These are phyloP conservation scores for Chinchilla lanigera DNA, from an alignment of 2,113 vertebrate genomes.

Conservation along the genomic window DNA sequence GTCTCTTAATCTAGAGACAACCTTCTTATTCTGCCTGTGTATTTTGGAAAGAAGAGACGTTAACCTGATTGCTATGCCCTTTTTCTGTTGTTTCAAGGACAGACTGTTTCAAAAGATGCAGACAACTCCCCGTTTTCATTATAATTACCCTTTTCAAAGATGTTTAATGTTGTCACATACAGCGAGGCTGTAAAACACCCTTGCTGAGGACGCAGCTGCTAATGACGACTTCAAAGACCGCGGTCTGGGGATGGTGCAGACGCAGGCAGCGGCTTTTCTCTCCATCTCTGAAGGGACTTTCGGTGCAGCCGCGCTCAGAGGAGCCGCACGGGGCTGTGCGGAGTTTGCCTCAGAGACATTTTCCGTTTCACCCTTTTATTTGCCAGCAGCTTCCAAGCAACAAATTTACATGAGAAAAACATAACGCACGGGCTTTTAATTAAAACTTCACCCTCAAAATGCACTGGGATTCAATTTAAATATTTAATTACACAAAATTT, in stretches of 20 bases:
- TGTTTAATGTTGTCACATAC: constrained; percentile 64
- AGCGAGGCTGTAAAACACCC: constrained; percentile 34
- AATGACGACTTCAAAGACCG: constrained; percentile 51
- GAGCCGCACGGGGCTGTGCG: constrained; percentile 40
- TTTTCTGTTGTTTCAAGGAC: constrained; percentile 69
- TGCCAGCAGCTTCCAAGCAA: constrained; percentile 76
- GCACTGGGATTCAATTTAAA: constrained; percentile 72
- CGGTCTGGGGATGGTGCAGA: background rate
- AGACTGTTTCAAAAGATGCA: constrained; percentile 58
- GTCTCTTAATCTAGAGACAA: background rate
- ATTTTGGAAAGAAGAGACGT: constrained; percentile 42
- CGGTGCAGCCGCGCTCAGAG: constrained; percentile 17
- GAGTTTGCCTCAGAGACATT: constrained; percentile 76
- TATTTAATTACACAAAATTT: constrained; percentile 64
- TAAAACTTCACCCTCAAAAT: constrained; percentile 78
- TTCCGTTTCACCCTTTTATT: constrained; percentile 79
- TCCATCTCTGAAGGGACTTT: constrained; percentile 37
- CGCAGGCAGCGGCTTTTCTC: background rate
- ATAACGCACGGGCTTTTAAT: constrained; percentile 83
- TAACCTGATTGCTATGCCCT: constrained; percentile 24
- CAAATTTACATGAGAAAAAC: constrained; percentile 77
- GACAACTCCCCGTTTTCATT: constrained; percentile 58
- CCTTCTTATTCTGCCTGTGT: background rate
- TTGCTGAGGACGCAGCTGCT: constrained; percentile 27
- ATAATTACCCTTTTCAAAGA: constrained; percentile 59